Evolutionary conservation across 2,888 invertebrate species (phyloP), one percentile per base, ranked within the genome.

Genomic region (Cephus pygmeus): DNA sequence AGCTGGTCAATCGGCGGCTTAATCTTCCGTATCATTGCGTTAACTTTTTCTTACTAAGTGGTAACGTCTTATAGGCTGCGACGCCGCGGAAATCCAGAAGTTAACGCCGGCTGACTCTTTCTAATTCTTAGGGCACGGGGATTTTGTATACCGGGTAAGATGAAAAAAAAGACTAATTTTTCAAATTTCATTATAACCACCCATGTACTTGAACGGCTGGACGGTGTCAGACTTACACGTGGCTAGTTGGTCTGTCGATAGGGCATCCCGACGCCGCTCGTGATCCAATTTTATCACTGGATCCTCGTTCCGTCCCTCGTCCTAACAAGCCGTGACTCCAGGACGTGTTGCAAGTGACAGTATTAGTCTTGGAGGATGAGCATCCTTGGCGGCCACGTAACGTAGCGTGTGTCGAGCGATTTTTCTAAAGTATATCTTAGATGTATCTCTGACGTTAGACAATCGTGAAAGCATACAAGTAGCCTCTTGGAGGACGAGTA

Each of bases 11-110:
- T 85, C 81, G 83, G 80, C 79, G 79, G 83, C 82, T 71, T 84
- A 84, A 85, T 84, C 84, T 75, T 69, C 78, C 85, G 80, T 85
- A 80, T 81, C 80, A 80, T 78, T 76, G 80, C 82, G 83, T 85
- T 84, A 84, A 76, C 82, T 83, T 85, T 84, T 85, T 85, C 81
- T 79, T 77, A 75, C 81, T 82, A 83, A 85, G 83, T 82, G 85
- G 82, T 79, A 81, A 76, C 74, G 77, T 40, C 69, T 34, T 36
- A 23, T 35, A 34, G 35, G 79, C 79, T 79, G 77, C 35, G 69
- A 35, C 76, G 76, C 56, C 68, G 34, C 80, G 76, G 6, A 33
- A 33, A 33, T 31, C 31, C 31, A 0, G 6, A 2, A 33, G 71
- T 71, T 33, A 31, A 15, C 71, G 71, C 33, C 31, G 3, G 9